Conservation (phyloP, 2,797 vertebrate species). For the Cottoperca gobio region DNA sequence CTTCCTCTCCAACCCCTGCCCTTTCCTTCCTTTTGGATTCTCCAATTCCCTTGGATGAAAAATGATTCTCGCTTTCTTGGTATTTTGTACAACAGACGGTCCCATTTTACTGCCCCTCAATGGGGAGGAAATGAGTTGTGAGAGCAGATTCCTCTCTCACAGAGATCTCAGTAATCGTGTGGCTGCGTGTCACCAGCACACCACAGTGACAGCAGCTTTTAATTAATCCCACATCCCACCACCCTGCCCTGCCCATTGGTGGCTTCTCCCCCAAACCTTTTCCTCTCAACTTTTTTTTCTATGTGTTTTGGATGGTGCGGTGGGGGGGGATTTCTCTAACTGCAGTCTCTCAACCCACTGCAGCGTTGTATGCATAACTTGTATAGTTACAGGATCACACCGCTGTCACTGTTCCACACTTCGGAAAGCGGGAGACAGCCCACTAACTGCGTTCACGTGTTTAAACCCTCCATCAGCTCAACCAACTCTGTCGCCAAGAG, state of each 20-base stretch:
- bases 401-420: slow-evolving; percentile 60
- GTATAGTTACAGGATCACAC: slow-evolving; percentile 51
- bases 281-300: slow-evolving; percentile 44
- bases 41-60: slow-evolving; percentile 73
- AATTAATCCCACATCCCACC: slow-evolving; percentile 80
- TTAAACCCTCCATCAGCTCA: slow-evolving; percentile 47
- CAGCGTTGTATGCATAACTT: slow-evolving; percentile 51
- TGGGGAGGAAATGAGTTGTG: slow-evolving; percentile 80
- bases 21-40: slow-evolving; percentile 48
- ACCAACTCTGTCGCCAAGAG: slow-evolving; percentile 38
- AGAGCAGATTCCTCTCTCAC: slow-evolving; percentile 79
- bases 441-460: slow-evolving; percentile 48
- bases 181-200: slow-evolving; percentile 73
- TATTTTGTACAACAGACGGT: slow-evolving; percentile 70
- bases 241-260: slow-evolving; percentile 60
- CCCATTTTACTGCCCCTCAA: slow-evolving; percentile 57
- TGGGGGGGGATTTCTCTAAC: slow-evolving; percentile 25
- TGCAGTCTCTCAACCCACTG: slow-evolving; percentile 44
- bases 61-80: slow-evolving; percentile 63
- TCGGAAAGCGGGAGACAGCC: slow-evolving; percentile 50
- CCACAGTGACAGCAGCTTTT: slow-evolving; percentile 80
- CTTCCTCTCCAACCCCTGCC: slow-evolving; percentile 34
- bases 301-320: slow-evolving; percentile 44
- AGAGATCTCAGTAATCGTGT: slow-evolving; percentile 77
- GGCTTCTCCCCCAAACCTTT: slow-evolving; percentile 69